phyloP scores from a whole-genome alignment of 2,797 vertebrate species.

The Merluccius polli region DNA sequence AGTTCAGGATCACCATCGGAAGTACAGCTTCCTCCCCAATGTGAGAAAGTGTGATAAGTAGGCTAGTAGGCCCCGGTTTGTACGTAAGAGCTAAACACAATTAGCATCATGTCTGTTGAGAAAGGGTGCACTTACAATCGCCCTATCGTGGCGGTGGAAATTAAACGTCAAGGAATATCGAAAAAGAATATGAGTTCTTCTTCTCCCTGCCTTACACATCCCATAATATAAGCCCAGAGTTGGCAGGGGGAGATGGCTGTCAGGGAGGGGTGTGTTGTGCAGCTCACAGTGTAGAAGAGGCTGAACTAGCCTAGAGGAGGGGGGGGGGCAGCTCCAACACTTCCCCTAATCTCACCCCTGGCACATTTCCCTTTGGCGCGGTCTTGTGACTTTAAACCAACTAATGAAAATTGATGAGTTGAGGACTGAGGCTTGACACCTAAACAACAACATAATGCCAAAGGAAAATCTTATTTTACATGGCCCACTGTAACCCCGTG shows the following conservation, averaged over 20 bases:
- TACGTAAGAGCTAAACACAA: not conserved
- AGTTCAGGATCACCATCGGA: not conserved
- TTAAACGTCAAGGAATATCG: not conserved
- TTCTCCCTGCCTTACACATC: not conserved
- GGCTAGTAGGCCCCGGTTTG: not conserved
- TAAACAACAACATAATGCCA: not conserved
- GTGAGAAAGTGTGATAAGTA: not conserved
- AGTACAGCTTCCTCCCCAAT: not conserved
- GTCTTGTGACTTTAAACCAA: not conserved
- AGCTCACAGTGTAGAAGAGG: not conserved
- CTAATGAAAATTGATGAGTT: conserved; percentile 3
- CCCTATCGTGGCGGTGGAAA: not conserved
- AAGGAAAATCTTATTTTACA: conserved; percentile 3
- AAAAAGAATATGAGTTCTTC: not conserved
- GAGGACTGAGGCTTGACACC: not conserved
- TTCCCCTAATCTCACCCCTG: conserved; percentile 1
- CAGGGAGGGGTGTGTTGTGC: not conserved
- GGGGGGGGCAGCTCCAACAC: not conserved
- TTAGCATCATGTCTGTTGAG: not conserved
- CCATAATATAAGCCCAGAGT: not conserved
- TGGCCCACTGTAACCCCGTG: not conserved
- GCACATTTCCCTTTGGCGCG: conserved; percentile 4
- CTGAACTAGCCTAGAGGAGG: not conserved
- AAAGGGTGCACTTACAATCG: not conserved
- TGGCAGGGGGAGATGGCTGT: not conserved